Conservation (phyloP, 2,888 invertebrate genomes). For the Netelia virgata region DNA sequence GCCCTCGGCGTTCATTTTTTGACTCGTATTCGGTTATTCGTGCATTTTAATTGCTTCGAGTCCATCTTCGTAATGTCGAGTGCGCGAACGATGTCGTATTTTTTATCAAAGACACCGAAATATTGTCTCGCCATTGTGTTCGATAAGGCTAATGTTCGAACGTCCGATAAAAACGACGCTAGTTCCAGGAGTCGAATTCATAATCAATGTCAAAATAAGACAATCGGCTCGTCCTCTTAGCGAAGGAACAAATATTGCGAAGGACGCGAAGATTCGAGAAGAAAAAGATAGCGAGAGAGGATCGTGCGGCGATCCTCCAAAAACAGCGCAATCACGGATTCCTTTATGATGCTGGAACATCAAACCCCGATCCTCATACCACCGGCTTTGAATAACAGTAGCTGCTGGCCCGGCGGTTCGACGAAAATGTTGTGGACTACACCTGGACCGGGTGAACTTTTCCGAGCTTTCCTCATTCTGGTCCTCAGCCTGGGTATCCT, state of each 20-base stretch:
- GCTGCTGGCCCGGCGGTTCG: slow-evolving; percentile 90
- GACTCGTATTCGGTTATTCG: not conserved
- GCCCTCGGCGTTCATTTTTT: not conserved
- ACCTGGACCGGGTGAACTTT: slow-evolving; percentile 90
- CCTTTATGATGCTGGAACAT: slow-evolving; percentile 87
- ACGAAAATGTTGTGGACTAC: slow-evolving; percentile 85
- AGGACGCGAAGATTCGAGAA: not conserved
- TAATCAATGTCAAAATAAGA: slow-evolving; percentile 20
- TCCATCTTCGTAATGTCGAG: slow-evolving; percentile 54
- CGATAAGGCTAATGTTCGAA: slow-evolving; percentile 46
- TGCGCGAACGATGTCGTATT: slow-evolving; percentile 26
- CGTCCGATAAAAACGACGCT: slow-evolving; percentile 43
- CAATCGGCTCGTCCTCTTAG: slow-evolving; percentile 57
- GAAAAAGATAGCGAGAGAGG: slow-evolving; percentile 31
- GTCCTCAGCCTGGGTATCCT: slow-evolving; percentile 92
- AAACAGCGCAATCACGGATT: slow-evolving; percentile 57
- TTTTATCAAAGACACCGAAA: slow-evolving; percentile 37
- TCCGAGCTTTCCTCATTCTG: slow-evolving; percentile 92
- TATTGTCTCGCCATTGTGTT: slow-evolving; percentile 36
- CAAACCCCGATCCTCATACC: slow-evolving; percentile 91
- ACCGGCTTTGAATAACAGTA: slow-evolving; percentile 93
- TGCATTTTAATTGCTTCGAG: not conserved
- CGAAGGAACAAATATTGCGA: slow-evolving; percentile 44
- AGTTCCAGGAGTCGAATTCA: slow-evolving; percentile 42
- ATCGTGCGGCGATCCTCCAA: slow-evolving; percentile 56